A percentile compares a stretch with the other conserved stretches of the same genome.
Evolutionary conservation across 2,113 vertebrate species (phyloP).

Genomic region (Zosterops japonicus): DNA sequence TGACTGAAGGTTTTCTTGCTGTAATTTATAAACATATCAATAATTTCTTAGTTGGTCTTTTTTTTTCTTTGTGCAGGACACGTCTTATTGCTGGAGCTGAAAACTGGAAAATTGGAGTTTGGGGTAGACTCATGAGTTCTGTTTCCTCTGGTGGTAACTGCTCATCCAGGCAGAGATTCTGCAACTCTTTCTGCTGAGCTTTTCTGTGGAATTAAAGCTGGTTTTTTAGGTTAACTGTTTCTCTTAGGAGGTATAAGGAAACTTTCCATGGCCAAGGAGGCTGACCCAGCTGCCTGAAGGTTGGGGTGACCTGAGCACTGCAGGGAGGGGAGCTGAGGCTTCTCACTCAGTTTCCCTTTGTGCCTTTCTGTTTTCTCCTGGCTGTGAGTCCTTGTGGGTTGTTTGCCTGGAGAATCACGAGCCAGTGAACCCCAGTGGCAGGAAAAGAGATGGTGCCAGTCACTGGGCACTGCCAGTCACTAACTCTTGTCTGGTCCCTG

Average conservation of each 20-base stretch:
- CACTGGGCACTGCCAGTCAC: neutral
- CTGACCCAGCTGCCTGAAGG: accelerated
- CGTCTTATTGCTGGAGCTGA: neutral
- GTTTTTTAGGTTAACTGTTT: neutral
- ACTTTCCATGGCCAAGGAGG: neutral
- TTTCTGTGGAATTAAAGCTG: neutral
- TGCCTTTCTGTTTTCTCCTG: neutral
- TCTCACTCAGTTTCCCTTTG: neutral
- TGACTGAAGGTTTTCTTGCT: slow-evolving; percentile 7
- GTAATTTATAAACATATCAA: slow-evolving; percentile 13
- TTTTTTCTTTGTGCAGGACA: neutral
- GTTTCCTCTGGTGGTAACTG: neutral
- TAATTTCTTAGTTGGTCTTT: neutral
- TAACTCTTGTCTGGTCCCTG: neutral
- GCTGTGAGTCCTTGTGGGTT: no score
- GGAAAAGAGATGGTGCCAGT: neutral
- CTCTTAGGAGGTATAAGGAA: neutral
- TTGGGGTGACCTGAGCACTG: neutral
- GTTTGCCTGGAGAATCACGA: neutral
- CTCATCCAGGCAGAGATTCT: neutral
- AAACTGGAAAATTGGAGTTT: neutral
- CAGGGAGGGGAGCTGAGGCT: accelerated
- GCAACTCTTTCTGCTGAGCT: neutral
- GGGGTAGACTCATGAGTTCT: neutral
- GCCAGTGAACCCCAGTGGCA: accelerated